Percentiles rank a stretch among this genome's conserved stretches.
Conservation (phyloP, 2,113 vertebrate species). For the Corydoras sp. region DNA sequence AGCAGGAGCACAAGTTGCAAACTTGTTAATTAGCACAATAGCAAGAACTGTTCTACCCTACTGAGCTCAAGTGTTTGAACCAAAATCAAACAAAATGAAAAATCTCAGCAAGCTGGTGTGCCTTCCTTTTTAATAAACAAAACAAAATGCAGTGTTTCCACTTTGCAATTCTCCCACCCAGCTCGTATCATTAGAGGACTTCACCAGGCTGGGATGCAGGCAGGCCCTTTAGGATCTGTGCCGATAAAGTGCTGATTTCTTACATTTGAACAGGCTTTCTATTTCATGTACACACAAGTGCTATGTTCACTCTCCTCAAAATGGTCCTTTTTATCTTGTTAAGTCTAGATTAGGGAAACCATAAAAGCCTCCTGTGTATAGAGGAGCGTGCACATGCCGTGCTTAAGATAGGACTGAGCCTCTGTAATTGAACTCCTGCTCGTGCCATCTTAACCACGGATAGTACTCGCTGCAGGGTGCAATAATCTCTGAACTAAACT, state of each 20-base stretch:
- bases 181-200: not conserved
- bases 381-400: not conserved
- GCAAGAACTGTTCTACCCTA: slow-evolving; percentile 12
- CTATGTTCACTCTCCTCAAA: not conserved
- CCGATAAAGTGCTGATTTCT: not conserved
- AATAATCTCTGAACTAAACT: not conserved
- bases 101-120: not conserved
- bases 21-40: slow-evolving; percentile 30
- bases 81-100: slow-evolving; percentile 2
- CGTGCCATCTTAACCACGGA: not conserved
- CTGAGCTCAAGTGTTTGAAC: slow-evolving; percentile 4
- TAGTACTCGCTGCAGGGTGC: not conserved
- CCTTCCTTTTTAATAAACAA: not conserved
- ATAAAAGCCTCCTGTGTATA: not conserved
- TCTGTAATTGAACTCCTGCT: not conserved
- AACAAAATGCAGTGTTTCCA: not conserved
- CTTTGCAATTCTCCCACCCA: not conserved
- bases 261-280: not conserved
- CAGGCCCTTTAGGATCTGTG: not conserved
- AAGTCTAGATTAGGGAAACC: slow-evolving; percentile 12
- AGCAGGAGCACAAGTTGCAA: slow-evolving; percentile 13
- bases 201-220: too few species aligned
- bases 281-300: not conserved
- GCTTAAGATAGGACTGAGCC: too few species aligned
- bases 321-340: slow-evolving; percentile 7